A percentile compares a stretch with the other conserved stretches of the same genome.
These are phyloP conservation scores for Drosophila ochracea DNA, from an alignment of 2,888 invertebrate genomes.

Conservation along the genomic window DNA sequence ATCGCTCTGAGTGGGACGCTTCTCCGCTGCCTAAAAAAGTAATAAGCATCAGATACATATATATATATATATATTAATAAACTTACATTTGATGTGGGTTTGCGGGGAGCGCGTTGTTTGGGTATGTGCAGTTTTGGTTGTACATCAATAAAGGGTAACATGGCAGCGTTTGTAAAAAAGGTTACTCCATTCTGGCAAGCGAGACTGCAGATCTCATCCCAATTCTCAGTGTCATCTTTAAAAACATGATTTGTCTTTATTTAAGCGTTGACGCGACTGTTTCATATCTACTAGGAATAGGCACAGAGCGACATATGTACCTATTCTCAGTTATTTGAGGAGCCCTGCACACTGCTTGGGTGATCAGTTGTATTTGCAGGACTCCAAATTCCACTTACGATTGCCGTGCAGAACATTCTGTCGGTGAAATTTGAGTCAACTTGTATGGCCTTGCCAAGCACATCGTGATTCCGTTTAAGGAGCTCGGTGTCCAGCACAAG, in stretches of 20 bases:
- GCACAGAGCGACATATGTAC: not conserved
- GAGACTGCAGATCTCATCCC: slow-evolving; percentile 71
- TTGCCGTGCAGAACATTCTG: slow-evolving; percentile 75
- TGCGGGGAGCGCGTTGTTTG: slow-evolving; percentile 83
- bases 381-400: slow-evolving; percentile 65
- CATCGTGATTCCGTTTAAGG: slow-evolving; percentile 82
- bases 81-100: slow-evolving; percentile 55
- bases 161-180: slow-evolving; percentile 69
- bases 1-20: slow-evolving; percentile 86
- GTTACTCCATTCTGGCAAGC: slow-evolving; percentile 55
- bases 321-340: not conserved
- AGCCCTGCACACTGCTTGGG: slow-evolving; percentile 6
- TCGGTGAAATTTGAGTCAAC: slow-evolving; percentile 80
- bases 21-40: slow-evolving; percentile 79
- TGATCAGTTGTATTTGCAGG: not conserved
- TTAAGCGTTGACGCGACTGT: not conserved
- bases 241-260: slow-evolving; percentile 39
- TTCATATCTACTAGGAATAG: not conserved
- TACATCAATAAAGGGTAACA: slow-evolving; percentile 82
- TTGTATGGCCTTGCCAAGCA: slow-evolving; percentile 80
- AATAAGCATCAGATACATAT: not conserved
- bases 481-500: slow-evolving; percentile 84
- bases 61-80: not conserved
- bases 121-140: slow-evolving; percentile 69
- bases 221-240: slow-evolving; percentile 64